A percentile compares a stretch with the other conserved stretches of the same genome.
These are phyloP conservation scores for Cyprinodon variegatus DNA, from an alignment of 2,113 vertebrate species.

Conservation along the genomic window DNA sequence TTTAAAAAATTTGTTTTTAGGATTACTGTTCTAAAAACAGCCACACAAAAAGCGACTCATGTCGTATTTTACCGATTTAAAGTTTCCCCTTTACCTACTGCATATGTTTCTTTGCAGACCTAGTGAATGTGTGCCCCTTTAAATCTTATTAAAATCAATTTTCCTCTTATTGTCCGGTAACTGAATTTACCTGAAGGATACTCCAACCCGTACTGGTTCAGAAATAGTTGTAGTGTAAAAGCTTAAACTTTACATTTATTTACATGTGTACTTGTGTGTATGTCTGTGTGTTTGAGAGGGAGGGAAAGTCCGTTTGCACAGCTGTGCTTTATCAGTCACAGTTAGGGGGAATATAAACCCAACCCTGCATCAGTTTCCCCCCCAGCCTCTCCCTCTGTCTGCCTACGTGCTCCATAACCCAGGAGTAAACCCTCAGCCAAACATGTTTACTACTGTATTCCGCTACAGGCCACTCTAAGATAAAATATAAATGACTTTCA, in stretches of 20 bases:
- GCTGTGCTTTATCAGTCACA: conserved; percentile 77
- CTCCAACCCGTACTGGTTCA: too few species aligned
- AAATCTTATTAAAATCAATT: too few species aligned
- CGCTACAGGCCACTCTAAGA: not conserved
- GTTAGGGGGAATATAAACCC: conserved; percentile 68
- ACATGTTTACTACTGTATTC: not conserved
- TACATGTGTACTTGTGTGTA: conserved; percentile 3
- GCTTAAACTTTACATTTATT: not conserved
- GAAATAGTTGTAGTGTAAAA: not conserved
- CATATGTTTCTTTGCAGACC: too few species aligned
- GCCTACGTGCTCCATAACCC: conserved; percentile 7
- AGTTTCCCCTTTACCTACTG: too few species aligned
- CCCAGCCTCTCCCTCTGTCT: conserved; percentile 36
- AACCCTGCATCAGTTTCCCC: conserved; percentile 54
- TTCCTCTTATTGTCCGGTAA: too few species aligned
- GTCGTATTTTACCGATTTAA: too few species aligned
- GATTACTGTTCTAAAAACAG: not conserved
- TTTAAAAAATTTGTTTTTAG: not conserved
- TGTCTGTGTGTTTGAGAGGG: conserved; percentile 9
- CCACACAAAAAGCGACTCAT: too few species aligned
- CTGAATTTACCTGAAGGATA: too few species aligned
- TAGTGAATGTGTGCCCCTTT: too few species aligned
- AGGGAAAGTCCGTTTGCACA: conserved; percentile 64
- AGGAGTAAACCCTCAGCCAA: not conserved
- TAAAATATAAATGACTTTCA: not conserved